Base-by-base conservation (phyloP, 2,113 vertebrate genomes). In the Equus przewalskii region DNA sequence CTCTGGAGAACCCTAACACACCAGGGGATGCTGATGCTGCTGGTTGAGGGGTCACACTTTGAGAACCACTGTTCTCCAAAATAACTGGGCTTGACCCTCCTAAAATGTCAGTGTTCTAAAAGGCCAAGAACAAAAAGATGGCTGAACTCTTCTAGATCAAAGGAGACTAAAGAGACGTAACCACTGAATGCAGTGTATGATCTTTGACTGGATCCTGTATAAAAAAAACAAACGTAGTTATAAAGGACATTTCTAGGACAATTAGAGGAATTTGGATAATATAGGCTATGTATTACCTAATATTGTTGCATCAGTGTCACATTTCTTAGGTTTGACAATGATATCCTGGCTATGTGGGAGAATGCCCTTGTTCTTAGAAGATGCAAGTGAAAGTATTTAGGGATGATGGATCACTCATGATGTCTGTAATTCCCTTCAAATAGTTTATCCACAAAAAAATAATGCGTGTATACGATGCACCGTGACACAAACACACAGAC, bases 371-470 rank as follows among this genome's bases (percentile, higher is more conserved):
- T 26, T 93, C 46, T 33, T n/a, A 62, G 56, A 7, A 60, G 54
- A 12, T 14, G 56, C 9, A 49, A 36, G 46, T 30, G 72, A 16
- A 4, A 92, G 56, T 51, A 73, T 14, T 36, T n/a, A 36, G 22
- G 22, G 41, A 10, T 4, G 5, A 46, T 5, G 0, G 1, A 7
- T 46, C 67, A 28, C n/a, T 49, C 54, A 4, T 26, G 15, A 4
- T 18, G 15, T 19, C 79, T 72, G 22, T 30, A 28, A 26, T 49
- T 7, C 64, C 9, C 10, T 76, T 33, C n/a, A 1, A 75, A 64
- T 6, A 41, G 24, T 41, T 41, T 13, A 41, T 21, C n/a, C 51
- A 22, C 5, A 3, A 76, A 49, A 75, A 22, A n/a, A 6, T 22
- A 19, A 5, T 69, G n/a, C n/a, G 49, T 46, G 24, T 75, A 13